Percentiles rank a stretch among this genome's conserved stretches.
These are phyloP conservation scores for Drosophila ambigua DNA, from an alignment of 1,140 invertebrate species.

Conservation along the genomic window DNA sequence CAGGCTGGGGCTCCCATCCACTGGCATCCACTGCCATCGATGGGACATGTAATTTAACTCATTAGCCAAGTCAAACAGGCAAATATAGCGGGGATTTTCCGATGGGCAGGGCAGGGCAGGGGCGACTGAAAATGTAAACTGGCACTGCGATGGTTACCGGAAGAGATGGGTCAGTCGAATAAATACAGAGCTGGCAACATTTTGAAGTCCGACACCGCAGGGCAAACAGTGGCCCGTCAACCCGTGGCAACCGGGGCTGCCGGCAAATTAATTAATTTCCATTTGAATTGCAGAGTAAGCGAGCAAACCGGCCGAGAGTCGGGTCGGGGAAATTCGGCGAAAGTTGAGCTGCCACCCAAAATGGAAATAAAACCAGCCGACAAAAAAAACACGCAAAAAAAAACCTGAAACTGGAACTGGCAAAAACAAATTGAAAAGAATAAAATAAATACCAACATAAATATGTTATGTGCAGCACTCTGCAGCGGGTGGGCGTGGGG, in stretches of 20 bases:
- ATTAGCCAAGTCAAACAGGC: slow-evolving; percentile 50
- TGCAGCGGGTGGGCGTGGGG: background rate
- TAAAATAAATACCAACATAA: slow-evolving; percentile 51
- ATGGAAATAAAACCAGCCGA: slow-evolving; percentile 20
- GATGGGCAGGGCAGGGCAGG: too few relatives aligned
- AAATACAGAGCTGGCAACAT: slow-evolving; percentile 45
- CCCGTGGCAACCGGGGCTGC: background rate
- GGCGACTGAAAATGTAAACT: too few relatives aligned
- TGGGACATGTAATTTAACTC: slow-evolving; percentile 65
- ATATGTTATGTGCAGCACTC: slow-evolving; percentile 18
- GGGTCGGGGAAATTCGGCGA: too few relatives aligned
- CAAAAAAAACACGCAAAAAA: too few relatives aligned
- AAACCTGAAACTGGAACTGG: slow-evolving; percentile 13
- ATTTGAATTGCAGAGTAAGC: slow-evolving; percentile 72
- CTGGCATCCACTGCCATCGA: too few relatives aligned
- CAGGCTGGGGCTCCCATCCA: background rate
- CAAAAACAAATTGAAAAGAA: slow-evolving; percentile 29
- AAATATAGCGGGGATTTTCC: slow-evolving; percentile 23
- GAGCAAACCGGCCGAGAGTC: background rate
- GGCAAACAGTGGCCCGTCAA: slow-evolving; percentile 29
- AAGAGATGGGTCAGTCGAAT: slow-evolving; percentile 32
- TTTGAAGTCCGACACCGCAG: slow-evolving; percentile 49
- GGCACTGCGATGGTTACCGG: too few relatives aligned
- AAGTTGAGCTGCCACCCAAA: slow-evolving; percentile 15
- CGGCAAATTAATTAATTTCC: slow-evolving; percentile 78